A percentile compares a stretch with the other conserved stretches of the same genome.
Conservation (phyloP, 2,113 vertebrate genomes). For the Sinocyclocheilus rhinocerous region DNA sequence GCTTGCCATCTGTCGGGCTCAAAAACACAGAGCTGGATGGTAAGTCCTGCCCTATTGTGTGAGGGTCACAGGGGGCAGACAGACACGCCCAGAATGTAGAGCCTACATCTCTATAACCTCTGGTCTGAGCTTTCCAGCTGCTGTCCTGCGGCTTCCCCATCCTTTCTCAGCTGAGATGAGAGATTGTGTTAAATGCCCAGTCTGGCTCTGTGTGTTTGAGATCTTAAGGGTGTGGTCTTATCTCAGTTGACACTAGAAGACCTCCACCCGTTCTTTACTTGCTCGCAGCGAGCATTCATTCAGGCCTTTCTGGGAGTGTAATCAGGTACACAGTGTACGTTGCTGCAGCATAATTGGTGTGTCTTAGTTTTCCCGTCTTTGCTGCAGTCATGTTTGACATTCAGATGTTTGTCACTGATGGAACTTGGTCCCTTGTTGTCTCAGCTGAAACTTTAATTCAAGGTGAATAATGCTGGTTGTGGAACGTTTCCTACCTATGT, state of each 20-base stretch:
- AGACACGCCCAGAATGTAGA: constrained; percentile 23
- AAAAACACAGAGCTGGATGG: background rate
- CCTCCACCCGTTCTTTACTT: constrained; percentile 20
- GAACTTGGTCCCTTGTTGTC: background rate
- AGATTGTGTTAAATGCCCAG: background rate
- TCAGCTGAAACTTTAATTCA: too few relatives aligned
- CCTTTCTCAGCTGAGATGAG: background rate
- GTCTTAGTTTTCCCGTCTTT: background rate
- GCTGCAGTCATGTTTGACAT: background rate
- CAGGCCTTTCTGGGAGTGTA: background rate
- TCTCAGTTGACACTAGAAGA: constrained; percentile 24
- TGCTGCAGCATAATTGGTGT: background rate
- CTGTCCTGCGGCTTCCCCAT: background rate
- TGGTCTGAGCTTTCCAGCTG: constrained; percentile 32
- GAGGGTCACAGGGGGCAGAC: constrained; percentile 14
- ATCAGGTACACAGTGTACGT: background rate
- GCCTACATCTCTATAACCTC: constrained; percentile 1
- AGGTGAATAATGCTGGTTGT: too few relatives aligned
- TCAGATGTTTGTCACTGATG: background rate
- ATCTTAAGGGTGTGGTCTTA: constrained; percentile 28
- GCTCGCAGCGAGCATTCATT: background rate
- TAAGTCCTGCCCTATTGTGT: too few relatives aligned
- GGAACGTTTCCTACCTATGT: too few relatives aligned
- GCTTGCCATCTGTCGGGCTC: constrained; percentile 47
- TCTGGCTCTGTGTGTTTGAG: background rate